Conservation (phyloP, 1,140 invertebrate species). For the Rhagoletis pomonella region DNA sequence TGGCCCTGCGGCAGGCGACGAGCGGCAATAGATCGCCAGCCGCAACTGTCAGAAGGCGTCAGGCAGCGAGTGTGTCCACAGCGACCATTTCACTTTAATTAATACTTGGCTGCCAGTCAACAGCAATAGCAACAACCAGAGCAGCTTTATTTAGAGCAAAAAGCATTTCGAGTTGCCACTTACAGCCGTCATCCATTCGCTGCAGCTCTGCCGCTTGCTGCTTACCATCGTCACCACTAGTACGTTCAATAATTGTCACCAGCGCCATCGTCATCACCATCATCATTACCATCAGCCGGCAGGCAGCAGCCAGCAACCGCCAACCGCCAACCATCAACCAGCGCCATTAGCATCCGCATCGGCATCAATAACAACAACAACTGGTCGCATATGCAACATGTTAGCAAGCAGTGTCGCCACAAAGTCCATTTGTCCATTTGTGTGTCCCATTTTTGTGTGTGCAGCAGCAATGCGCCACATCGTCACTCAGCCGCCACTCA, state of each 20-base stretch:
- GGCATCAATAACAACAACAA: background rate
- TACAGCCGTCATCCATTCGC: too few relatives aligned
- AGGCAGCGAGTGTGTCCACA: too few relatives aligned
- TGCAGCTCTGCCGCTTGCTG: background rate
- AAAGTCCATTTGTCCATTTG: constrained; percentile 34
- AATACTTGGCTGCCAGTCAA: background rate
- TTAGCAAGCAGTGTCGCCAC: background rate
- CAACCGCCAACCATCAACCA: background rate
- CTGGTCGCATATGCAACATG: background rate
- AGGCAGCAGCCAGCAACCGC: background rate
- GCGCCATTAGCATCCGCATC: constrained; percentile 27
- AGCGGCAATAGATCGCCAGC: background rate
- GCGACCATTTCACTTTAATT: constrained; percentile 51
- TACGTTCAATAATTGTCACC: constrained; percentile 32
- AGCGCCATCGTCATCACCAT: constrained; percentile 7
- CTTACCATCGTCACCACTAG: background rate
- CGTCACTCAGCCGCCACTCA: constrained; percentile 49
- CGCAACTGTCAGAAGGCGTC: background rate
- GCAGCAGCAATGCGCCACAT: background rate
- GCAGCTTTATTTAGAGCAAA: background rate
- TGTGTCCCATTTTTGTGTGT: background rate
- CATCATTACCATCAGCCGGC: background rate
- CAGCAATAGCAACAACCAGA: background rate
- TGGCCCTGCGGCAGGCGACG: background rate
- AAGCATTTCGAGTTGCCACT: background rate